Percentiles rank a stretch among this genome's conserved stretches.
These are phyloP conservation scores for Semotilus atromaculatus DNA, from an alignment of 2,797 vertebrate species.

Conservation along the genomic window DNA sequence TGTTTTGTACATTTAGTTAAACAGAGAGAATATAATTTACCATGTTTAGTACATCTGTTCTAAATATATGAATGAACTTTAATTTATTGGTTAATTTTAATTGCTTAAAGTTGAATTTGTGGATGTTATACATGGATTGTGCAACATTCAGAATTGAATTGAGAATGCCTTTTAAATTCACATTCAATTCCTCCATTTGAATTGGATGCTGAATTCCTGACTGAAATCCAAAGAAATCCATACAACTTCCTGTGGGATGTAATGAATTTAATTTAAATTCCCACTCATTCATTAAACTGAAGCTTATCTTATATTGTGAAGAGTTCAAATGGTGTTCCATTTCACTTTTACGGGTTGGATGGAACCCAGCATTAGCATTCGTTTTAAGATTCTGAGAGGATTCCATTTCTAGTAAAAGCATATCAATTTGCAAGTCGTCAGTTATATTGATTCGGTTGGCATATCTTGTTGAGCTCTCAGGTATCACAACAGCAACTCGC, in stretches of 20 bases:
- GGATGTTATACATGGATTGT: neutral
- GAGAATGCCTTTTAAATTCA: neutral
- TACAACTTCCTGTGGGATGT: neutral
- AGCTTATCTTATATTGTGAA: neutral
- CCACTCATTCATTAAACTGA: neutral
- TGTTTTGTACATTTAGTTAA: neutral
- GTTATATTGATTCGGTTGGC: slow-evolving; percentile 43
- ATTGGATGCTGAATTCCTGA: neutral
- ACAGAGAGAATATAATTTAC: neutral
- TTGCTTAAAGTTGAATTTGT: neutral
- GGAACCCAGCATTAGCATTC: neutral
- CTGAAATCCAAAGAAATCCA: neutral
- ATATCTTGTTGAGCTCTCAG: slow-evolving; percentile 41
- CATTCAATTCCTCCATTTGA: neutral
- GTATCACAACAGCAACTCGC: neutral
- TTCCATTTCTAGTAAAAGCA: slow-evolving; percentile 2
- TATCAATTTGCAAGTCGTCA: slow-evolving; percentile 21
- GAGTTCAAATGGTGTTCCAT: neutral
- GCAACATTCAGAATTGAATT: neutral
- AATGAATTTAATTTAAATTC: slow-evolving; percentile 5
- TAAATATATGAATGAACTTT: neutral
- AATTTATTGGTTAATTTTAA: neutral
- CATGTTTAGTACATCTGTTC: neutral
- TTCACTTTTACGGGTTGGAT: neutral
- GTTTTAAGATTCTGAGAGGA: slow-evolving; percentile 1